Base-by-base conservation (phyloP, 2,797 vertebrate species). In the Botia kubotai region DNA sequence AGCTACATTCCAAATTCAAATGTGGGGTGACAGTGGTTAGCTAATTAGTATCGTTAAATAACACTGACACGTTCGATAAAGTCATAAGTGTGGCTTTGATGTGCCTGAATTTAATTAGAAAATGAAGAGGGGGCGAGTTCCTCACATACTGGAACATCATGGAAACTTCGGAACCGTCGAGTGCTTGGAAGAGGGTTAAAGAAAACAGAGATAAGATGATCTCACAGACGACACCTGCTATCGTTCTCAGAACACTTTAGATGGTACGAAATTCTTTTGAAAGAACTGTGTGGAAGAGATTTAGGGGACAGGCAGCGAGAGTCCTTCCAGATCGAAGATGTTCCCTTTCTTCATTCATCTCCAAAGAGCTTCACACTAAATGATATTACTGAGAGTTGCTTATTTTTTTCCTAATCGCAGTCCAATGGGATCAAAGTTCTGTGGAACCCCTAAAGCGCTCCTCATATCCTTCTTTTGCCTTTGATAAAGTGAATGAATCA, bases 1-100 rank as follows among this genome's bases (percentile, higher is more conserved):
- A 86, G 84, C 71, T 77, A 52, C 77, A 79, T 84, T 86, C 87
- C 62, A 83, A 85, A 88, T 89, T 88, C 84, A 87, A 75, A 89
- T 76, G 82, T 82, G 36, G 50, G n/a, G 52, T 72, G 66, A 74
- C 83, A 84, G 83, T 87, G 80, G 80, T 87, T 85, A 74, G 71
- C 75, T 82, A 83, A 88, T 87, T 85, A 87, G 43, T 72, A 46
- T 82, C 36, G 33, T 53, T 81, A 39, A 36, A 29, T 43, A 48
- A 36, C 81, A 77, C 50, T 90, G 84, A 86, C 82, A 86, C 80
- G 87, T 85, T 21, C 50, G 65, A 50, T 80, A 72, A 81, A 83
- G 79, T 63, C 75, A 75, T 36, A 46, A 39, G 70, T 72, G 46
- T 48, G 60, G 33, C 52, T 43, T 57, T 23, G n/a, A 57, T 62